Base-by-base conservation (phyloP, 1,140 invertebrate species). In the Antheraea pernyi region DNA sequence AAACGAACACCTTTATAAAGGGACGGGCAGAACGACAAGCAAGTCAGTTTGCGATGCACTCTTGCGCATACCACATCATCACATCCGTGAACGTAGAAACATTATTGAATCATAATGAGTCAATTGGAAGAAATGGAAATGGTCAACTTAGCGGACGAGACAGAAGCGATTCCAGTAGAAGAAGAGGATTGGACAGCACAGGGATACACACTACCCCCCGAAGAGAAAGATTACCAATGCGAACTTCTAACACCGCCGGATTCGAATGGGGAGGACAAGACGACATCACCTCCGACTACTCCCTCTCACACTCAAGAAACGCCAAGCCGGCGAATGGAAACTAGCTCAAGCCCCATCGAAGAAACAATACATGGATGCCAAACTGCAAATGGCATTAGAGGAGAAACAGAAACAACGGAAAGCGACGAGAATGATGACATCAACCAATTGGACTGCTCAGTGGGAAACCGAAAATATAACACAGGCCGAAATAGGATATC, bases 401-500 rank as follows among this genome's bases (percentile, higher is more conserved):
- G 6, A 53, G 46, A 53, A 53, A 53, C 46, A 53, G 46, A 53
- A 16, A 53, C 46, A 53, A 11, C 9, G 46, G 46, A 53, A 53
- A 53, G 46, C 46, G 39, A 30, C 30, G 22, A 62, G 22, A 39
- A 62, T 30, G 8, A 11, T 30, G 46, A 7, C 19, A 7, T 0
- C 46, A 13, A 58, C 65, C 19, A 19, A 58, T 11, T 66, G 65
- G 65, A 66, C 39, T 66, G 19, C 46, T 66, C 46, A 66, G 30
- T 66, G 65, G 48, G 46, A 9, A 61, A 22, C 19, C 36, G 65
- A 66, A 46, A 53, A 66, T 42, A 10, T 66, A 4, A 58, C 65
- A 66, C 19, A 46, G 53, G 53, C 42, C 59, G 59, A 61, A 60
- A 59, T 59, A 61, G 61, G 19, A 19, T 68, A 60, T 68, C 70